A percentile compares a stretch with the other conserved stretches of the same genome.
These are phyloP conservation scores for Epizoanthus fatuus DNA, from an alignment of 92 coral and sea anemone genomes.

Conservation along the genomic window DNA sequence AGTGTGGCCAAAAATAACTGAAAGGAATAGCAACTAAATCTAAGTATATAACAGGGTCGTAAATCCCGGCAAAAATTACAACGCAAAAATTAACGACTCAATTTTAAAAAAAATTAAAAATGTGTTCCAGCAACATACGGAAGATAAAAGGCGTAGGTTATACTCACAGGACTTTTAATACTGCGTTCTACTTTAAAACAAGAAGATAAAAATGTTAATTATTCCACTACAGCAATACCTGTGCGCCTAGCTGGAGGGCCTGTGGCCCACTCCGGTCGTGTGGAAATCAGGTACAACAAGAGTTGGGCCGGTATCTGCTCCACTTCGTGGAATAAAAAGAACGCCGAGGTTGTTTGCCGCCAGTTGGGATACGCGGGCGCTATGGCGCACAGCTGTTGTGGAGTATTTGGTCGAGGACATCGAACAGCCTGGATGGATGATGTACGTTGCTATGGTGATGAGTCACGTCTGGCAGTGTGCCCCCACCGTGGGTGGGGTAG, in stretches of 20 bases:
- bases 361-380: constrained; percentile 10
- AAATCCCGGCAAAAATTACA: no score
- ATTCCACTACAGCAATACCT: not conserved
- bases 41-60: no score
- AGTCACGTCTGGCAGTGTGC: not conserved
- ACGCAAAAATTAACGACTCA: no score
- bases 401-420: constrained; percentile 14
- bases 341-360: constrained; percentile 17
- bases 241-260: constrained; percentile 25
- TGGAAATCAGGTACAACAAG: constrained; percentile 19
- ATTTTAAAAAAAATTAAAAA: no score
- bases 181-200: no score
- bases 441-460: constrained; percentile 33
- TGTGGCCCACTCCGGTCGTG: constrained; percentile 24
- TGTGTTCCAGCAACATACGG: no score
- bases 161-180: no score
- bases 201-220: no score
- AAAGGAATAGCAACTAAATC: no score
- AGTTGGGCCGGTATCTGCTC: constrained; percentile 21
- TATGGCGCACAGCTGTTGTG: constrained; percentile 7
- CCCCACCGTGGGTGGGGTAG: constrained; percentile 32
- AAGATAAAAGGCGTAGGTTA: no score
- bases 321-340: not conserved
- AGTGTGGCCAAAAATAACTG: no score
- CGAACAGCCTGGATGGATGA: constrained; percentile 31